Evolutionary conservation across 2,888 invertebrate species (phyloP).

Genomic region (Strigamia transsilvanica): DNA sequence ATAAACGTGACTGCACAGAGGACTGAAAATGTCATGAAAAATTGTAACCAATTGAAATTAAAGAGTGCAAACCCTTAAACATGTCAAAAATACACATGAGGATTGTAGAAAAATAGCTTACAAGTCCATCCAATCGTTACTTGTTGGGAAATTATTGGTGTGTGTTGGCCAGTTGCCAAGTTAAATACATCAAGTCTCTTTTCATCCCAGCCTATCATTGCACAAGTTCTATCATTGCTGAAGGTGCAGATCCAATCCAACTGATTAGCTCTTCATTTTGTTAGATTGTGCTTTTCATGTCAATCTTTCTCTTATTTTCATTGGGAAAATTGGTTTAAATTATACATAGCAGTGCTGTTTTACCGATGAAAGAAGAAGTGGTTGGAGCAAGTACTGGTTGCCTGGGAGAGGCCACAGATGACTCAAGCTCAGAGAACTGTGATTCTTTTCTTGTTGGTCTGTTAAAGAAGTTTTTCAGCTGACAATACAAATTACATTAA

Average conservation of each 20-base stretch:
- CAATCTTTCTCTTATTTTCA: too few species aligned
- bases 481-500: too few species aligned
- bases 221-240: background rate
- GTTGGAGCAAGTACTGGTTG: too few species aligned
- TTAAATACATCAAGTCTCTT: background rate
- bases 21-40: too few species aligned
- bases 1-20: too few species aligned
- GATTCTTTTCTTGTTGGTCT: too few species aligned
- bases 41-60: too few species aligned
- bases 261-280: constrained; percentile 22
- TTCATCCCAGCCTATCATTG: background rate
- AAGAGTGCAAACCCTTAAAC: too few species aligned
- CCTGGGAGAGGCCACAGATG: background rate
- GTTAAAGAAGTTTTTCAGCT: too few species aligned
- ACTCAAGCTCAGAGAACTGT: background rate
- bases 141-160: background rate
- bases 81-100: background rate
- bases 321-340: too few species aligned
- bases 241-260: background rate
- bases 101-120: background rate
- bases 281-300: background rate
- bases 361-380: too few species aligned
- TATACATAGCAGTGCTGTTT: too few species aligned
- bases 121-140: background rate
- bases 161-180: background rate